Percentiles rank a stretch among this genome's conserved stretches.
phyloP scores from a whole-genome alignment of 1,140 invertebrate genomes.

The Druon quercuslanigerum region DNA sequence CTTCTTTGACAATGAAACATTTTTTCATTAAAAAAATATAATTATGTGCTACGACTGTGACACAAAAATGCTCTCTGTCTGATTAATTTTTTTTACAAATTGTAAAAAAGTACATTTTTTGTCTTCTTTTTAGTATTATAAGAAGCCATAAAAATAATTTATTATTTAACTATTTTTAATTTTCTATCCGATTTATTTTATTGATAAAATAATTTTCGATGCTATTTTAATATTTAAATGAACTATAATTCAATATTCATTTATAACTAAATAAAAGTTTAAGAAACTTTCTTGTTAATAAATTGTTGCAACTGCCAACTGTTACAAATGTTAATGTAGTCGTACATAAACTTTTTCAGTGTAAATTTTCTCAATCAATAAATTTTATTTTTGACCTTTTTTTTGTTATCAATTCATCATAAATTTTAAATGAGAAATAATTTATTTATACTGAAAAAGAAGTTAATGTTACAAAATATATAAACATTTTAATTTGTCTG shows the following conservation, averaged over 20 bases:
- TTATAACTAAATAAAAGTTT: slow-evolving; percentile 12
- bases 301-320: slow-evolving; percentile 11
- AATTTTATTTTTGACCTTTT: no score
- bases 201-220: no score
- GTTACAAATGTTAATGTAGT: slow-evolving; percentile 21
- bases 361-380: no score
- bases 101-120: background rate
- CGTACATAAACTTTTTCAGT: background rate
- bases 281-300: background rate
- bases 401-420: no score
- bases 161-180: no score
- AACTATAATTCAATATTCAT: background rate
- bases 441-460: no score
- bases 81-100: background rate
- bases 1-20: slow-evolving; percentile 70
- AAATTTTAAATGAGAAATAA: no score
- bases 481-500: no score
- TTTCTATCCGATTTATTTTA: no score
- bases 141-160: no score
- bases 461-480: no score
- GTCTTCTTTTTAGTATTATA: background rate
- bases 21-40: background rate
- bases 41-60: slow-evolving; percentile 11
- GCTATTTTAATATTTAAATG: background rate
- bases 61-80: background rate